Evolutionary conservation across 2,888 invertebrate species (phyloP), one percentile per base, ranked within the genome.

Genomic region (Nipponacmea schrenckii): DNA sequence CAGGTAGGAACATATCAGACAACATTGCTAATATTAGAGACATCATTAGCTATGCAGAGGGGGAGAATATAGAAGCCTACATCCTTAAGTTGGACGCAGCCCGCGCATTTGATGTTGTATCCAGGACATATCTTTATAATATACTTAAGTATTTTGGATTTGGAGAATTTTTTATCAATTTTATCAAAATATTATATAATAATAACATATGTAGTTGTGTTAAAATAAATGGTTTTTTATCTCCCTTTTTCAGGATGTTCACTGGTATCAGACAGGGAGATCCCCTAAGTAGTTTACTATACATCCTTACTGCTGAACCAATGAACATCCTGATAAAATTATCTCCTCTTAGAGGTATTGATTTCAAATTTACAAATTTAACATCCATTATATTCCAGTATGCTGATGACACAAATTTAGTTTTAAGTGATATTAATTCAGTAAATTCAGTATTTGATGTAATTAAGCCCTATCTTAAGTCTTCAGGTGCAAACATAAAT

Each of bases 91-190:
- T 79, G 45, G 80, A 81, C 64, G 79, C 79, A 69, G 79, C 78
- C 64, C 80, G 79, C 44, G 79, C 79, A 0, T 80, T 80, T 50
- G 79, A 80, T 68, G 64, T 79, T 50, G 79, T 80, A 15, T 74
- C 70, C 27, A 75, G 76, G 62, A 67, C 71, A 14, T 80, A 72
- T 72, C 24, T 81, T 31, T 77, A 73, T 71, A 65, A 24, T 15
- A 27, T 67, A 12, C 48, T 67, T 48, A 48, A 48, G 48, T 48
- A 67, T 48, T 48, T 48, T 45, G 50, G 50, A 17, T 67, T 67
- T 67, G 67, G 67, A 24, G 50, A 67, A 48, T 10, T 26, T 46
- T 67, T 67, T 24, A 67, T 67, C 5, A 48, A 46, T 46, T 67
- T 45, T 45, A 48, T 67, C 24, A 48, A 27, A 24, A 67, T 67